Conservation (phyloP, 2,888 invertebrate genomes). For the Heliconius aoede region DNA sequence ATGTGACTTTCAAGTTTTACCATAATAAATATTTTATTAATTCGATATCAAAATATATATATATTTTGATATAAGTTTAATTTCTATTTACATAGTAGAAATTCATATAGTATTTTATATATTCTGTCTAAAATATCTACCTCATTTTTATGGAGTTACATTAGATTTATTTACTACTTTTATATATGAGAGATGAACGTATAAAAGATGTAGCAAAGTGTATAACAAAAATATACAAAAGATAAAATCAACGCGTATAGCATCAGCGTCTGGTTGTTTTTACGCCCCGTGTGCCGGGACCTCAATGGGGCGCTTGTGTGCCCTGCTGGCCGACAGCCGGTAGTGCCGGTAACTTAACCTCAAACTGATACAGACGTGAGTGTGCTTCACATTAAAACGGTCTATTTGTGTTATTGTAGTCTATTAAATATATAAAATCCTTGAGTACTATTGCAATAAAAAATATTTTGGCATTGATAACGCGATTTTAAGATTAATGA, state of each 20-base stretch:
- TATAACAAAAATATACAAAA: conserved; percentile 5
- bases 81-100: not conserved
- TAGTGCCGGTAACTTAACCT: conserved; percentile 82
- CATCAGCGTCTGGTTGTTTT: conserved; percentile 50
- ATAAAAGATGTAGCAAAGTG: not conserved
- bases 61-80: not conserved
- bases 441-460: not conserved
- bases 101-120: not conserved
- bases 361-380: conserved; percentile 82
- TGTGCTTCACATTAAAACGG: conserved; percentile 75
- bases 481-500: not conserved
- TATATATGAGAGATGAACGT: conserved; percentile 18
- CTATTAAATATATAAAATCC: conserved; percentile 16
- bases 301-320: conserved; percentile 66
- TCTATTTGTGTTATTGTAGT: conserved; percentile 58
- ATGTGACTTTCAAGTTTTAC: conserved; percentile 26
- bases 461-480: not conserved
- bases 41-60: not conserved
- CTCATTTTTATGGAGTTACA: not conserved
- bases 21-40: not conserved
- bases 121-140: not conserved
- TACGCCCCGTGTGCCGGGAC: conserved; percentile 68
- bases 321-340: conserved; percentile 73
- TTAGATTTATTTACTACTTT: not conserved
- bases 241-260: conserved; percentile 20